Percentiles rank a stretch among this genome's conserved stretches.
These are phyloP conservation scores for Cepaea hortensis DNA, from an alignment of 2,888 invertebrate genomes.

Conservation along the genomic window DNA sequence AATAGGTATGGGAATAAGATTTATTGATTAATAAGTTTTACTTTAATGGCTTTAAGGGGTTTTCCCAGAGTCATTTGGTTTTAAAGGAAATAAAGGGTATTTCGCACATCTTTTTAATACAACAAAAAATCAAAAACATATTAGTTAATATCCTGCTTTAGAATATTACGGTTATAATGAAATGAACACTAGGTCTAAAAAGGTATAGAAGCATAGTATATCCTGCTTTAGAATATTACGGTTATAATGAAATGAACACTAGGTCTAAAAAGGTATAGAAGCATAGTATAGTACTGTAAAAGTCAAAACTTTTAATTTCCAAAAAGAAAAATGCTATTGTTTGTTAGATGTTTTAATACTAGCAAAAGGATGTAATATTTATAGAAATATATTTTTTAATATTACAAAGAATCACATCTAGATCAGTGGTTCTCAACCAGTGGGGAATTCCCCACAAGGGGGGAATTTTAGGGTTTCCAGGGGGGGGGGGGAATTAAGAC, in stretches of 20 bases:
- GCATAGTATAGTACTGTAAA: background rate
- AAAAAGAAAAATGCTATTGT: conserved; percentile 15
- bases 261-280: background rate
- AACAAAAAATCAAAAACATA: conserved; percentile 12
- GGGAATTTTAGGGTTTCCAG: too few species aligned
- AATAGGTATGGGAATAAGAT: conserved; percentile 18
- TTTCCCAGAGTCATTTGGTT: conserved; percentile 2
- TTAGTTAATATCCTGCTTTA: background rate
- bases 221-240: background rate
- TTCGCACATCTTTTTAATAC: conserved; percentile 19
- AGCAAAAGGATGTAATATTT: too few species aligned
- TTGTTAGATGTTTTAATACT: conserved; percentile 16
- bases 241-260: conserved; percentile 12
- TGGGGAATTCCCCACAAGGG: too few species aligned
- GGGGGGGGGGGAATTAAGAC: too few species aligned
- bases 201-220: background rate
- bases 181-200: background rate
- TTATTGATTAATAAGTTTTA: conserved; percentile 17
- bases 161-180: conserved; percentile 13
- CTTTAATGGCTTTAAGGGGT: background rate
- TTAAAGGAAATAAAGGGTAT: conserved; percentile 33
- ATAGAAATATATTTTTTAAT: background rate
- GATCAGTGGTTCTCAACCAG: too few species aligned
- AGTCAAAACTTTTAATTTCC: background rate
- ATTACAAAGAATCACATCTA: background rate